phyloP scores from a whole-genome alignment of 37 sponge, comb jelly and placozoan genomes.

The Mnemiopsis leidyi region DNA sequence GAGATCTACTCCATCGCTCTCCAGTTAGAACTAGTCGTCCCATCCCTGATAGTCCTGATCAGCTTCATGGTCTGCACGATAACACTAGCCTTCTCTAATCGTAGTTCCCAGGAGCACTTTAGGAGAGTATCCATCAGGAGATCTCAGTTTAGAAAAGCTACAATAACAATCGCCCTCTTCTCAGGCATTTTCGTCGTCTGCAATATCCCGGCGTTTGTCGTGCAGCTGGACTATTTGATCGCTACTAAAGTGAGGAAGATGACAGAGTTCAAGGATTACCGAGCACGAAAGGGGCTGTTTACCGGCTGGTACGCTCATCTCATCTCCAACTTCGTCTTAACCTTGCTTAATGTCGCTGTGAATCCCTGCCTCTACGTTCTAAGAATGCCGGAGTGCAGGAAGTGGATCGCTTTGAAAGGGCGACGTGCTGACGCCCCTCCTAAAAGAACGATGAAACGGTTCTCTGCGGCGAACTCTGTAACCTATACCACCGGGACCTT shows the following conservation, averaged over 20 bases:
- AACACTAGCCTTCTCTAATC: neutral
- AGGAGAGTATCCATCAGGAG: neutral
- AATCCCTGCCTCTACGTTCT: neutral
- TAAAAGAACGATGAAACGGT: too few relatives aligned
- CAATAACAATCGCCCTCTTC: neutral
- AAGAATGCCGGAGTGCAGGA: neutral
- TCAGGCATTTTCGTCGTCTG: neutral
- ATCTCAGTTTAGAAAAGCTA: neutral
- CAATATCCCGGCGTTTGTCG: neutral
- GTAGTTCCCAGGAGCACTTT: too few relatives aligned
- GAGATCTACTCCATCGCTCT: neutral
- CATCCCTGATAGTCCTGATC: neutral
- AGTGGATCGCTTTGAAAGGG: too few relatives aligned
- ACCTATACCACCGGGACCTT: too few relatives aligned
- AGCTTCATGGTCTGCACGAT: neutral
- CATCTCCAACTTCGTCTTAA: neutral
- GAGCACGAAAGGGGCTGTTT: neutral
- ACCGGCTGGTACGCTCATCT: neutral
- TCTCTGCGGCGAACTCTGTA: too few relatives aligned
- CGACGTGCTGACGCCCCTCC: too few relatives aligned
- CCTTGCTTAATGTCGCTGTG: neutral
- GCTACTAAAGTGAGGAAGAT: neutral
- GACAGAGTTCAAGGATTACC: neutral
- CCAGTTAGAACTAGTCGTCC: neutral
- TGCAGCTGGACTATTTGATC: neutral